Conservation (phyloP, 2,113 vertebrate genomes). For the Toxotes chatareus region DNA sequence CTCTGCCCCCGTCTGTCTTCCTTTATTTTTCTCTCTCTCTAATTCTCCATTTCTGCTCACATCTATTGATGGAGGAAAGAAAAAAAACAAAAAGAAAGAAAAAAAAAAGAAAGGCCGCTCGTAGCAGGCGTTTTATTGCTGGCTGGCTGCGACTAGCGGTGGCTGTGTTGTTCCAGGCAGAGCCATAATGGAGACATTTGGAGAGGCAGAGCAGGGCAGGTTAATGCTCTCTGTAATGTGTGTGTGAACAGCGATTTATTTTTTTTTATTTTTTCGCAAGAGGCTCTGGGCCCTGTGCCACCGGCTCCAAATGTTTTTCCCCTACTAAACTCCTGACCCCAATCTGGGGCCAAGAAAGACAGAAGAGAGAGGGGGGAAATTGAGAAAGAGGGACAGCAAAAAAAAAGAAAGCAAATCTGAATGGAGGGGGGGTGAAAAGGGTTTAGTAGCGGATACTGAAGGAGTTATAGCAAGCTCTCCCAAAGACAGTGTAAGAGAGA, state of each 20-base stretch:
- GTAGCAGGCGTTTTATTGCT: constrained; percentile 66
- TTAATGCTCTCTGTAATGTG: constrained; percentile 82
- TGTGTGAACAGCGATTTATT: constrained; percentile 76
- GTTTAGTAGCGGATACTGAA: constrained; percentile 27
- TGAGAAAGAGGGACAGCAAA: constrained; percentile 46
- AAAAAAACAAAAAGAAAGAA: neutral
- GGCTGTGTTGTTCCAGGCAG: constrained; percentile 74
- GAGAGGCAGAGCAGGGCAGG: constrained; percentile 74
- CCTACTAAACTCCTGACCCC: constrained; percentile 86
- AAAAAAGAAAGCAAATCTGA: constrained; percentile 58
- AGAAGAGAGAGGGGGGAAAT: constrained; percentile 54
- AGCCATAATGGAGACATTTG: constrained; percentile 78
- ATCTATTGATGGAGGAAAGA: constrained; percentile 55
- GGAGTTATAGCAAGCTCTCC: constrained; percentile 21
- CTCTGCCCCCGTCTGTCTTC: constrained; percentile 65
- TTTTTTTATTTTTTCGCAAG: constrained; percentile 52
- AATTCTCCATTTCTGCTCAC: constrained; percentile 61
- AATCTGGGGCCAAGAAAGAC: constrained; percentile 81
- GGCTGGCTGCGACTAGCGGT: constrained; percentile 62
- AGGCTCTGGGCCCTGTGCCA: constrained; percentile 80
- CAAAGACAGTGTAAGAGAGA: constrained; percentile 3
- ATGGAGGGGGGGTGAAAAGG: neutral
- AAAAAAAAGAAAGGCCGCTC: constrained; percentile 31
- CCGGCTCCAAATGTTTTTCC: constrained; percentile 82
- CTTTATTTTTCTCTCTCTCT: constrained; percentile 58